phyloP scores from a whole-genome alignment of 1,140 invertebrate genomes.

The Battus philenor region DNA sequence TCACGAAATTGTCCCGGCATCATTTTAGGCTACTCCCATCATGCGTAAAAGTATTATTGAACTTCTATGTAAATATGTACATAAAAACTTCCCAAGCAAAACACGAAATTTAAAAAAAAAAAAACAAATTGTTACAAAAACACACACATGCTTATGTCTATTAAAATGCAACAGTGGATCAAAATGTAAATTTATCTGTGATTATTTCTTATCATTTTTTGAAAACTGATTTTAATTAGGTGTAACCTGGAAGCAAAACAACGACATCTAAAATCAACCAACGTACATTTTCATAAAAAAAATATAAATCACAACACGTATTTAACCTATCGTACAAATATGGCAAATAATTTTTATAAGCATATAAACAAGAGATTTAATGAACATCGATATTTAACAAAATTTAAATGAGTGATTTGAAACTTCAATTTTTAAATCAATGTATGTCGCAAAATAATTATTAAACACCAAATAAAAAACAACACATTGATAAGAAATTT shows the following conservation, averaged over 20 bases:
- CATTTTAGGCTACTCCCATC: slow-evolving; percentile 40
- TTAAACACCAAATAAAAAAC: slow-evolving; percentile 56
- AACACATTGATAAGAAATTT: slow-evolving; percentile 73
- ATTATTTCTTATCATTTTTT: slow-evolving; percentile 32
- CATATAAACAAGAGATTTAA: too few species aligned
- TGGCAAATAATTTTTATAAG: too few species aligned
- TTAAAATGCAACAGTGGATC: slow-evolving; percentile 6
- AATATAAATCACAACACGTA: slow-evolving; percentile 63
- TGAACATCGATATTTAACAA: too few species aligned
- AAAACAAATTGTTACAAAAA: slow-evolving; percentile 47
- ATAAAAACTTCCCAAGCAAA: slow-evolving; percentile 5
- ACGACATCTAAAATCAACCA: slow-evolving; percentile 69
- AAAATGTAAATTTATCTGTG: slow-evolving; percentile 72
- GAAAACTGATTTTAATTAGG: slow-evolving; percentile 39
- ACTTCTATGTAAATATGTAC: slow-evolving; percentile 14
- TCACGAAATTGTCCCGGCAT: slow-evolving; percentile 63
- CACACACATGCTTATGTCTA: slow-evolving; percentile 35
- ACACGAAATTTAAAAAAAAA: slow-evolving; percentile 42
- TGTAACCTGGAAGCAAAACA: slow-evolving; percentile 73
- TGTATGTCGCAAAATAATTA: slow-evolving; percentile 49
- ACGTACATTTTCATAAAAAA: slow-evolving; percentile 52
- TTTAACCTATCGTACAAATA: too few species aligned
- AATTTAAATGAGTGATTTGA: slow-evolving; percentile 47
- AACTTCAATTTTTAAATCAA: too few species aligned
- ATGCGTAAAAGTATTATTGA: slow-evolving; percentile 39